phyloP scores from a whole-genome alignment of 1,140 invertebrate species.

The Meloidogyne exigua region DNA sequence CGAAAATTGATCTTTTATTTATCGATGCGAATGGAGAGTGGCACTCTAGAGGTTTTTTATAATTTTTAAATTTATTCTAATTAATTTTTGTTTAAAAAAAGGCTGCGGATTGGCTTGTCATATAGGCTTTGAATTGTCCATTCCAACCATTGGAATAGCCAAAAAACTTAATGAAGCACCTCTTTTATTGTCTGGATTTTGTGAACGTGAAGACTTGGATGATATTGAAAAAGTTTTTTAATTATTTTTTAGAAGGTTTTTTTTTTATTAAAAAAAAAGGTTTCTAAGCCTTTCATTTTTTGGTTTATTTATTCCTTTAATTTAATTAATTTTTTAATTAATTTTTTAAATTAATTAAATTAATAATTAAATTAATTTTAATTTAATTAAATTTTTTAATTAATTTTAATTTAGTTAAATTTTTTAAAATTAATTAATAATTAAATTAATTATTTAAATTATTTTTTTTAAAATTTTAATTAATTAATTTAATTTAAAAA shows the following conservation, averaged over 20 bases:
- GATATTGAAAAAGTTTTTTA: constrained; percentile 1
- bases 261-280: no score
- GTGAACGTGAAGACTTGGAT: background rate
- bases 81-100: constrained; percentile 15
- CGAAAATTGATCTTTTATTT: constrained; percentile 36
- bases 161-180: constrained; percentile 42
- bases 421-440: background rate
- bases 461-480: background rate
- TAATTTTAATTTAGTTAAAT: no score
- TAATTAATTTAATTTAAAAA: no score
- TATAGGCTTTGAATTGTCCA: constrained; percentile 25
- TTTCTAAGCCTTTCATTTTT: no score
- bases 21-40: constrained; percentile 48
- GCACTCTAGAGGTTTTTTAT: constrained; percentile 34
- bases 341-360: no score
- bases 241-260: background rate
- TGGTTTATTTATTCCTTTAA: no score
- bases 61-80: background rate
- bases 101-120: constrained; percentile 43
- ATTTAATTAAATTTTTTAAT: no score
- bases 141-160: constrained; percentile 39
- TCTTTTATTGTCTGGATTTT: constrained; percentile 15
- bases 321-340: no score
- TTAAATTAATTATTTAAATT: no score
- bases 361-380: no score